Conservation (phyloP, 92 coral and sea anemone species). For the Parazoanthus atlanticus region DNA sequence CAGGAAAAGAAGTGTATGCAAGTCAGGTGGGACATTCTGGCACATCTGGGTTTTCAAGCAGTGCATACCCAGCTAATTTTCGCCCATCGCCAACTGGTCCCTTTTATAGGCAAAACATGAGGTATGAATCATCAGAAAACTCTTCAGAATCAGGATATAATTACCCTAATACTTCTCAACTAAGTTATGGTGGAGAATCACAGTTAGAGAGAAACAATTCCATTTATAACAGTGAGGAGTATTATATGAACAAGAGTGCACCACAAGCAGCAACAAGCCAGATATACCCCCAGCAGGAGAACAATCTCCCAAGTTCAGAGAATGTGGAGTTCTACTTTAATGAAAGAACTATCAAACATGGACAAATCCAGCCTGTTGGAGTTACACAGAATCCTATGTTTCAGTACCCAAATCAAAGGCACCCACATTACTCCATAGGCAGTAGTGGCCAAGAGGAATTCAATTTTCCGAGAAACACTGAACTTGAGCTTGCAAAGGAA, state of each 20-base stretch:
- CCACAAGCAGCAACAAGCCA: neutral
- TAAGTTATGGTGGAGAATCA: neutral
- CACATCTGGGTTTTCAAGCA: neutral
- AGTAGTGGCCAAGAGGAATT: neutral
- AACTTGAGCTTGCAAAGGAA: neutral
- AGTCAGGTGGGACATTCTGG: neutral
- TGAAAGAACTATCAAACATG: neutral
- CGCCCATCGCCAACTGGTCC: neutral
- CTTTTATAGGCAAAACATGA: slow-evolving; percentile 11
- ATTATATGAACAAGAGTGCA: neutral
- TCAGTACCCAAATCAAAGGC: neutral
- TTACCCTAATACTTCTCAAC: neutral
- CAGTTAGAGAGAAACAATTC: slow-evolving; percentile 6
- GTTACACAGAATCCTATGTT: neutral
- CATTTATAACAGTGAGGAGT: slow-evolving; percentile 1
- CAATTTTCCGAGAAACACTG: neutral
- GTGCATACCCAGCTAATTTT: neutral
- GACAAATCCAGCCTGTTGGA: neutral
- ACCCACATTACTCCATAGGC: neutral
- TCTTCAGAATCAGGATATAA: neutral
- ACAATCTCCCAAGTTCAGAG: neutral
- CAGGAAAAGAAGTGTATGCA: slow-evolving; percentile 1
- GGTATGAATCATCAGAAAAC: neutral
- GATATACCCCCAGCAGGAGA: neutral
- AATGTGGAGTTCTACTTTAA: neutral